Evolutionary conservation across 2,888 invertebrate genomes (phyloP).

Genomic region (Elgonia sp.): DNA sequence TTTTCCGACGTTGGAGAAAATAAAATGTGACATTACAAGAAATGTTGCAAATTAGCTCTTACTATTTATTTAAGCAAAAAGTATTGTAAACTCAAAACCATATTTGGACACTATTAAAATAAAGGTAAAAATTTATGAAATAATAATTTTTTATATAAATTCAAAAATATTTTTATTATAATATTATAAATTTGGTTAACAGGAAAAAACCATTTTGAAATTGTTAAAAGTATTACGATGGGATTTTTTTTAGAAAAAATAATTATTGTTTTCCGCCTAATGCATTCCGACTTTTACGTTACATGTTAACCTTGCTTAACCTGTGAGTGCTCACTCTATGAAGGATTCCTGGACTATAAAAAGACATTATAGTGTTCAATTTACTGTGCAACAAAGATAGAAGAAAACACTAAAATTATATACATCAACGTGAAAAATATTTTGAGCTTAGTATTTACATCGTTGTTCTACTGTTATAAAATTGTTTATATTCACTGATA

Average conservation of each 20-base stretch:
- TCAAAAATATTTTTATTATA: no score
- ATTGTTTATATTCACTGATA: background rate
- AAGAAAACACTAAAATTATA: conserved; percentile 23
- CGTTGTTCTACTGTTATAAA: background rate
- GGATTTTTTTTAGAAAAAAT: conserved; percentile 13
- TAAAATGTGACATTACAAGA: conserved; percentile 55
- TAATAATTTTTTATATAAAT: no score
- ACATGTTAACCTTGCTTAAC: conserved; percentile 58
- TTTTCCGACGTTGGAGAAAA: conserved; percentile 44
- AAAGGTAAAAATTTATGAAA: no score
- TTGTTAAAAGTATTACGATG: background rate
- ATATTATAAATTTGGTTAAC: no score
- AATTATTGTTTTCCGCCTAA: conserved; percentile 35
- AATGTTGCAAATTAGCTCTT: conserved; percentile 50
- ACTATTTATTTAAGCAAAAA: conserved; percentile 9
- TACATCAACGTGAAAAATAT: conserved; percentile 14
- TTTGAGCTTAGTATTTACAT: no score
- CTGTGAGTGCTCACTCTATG: conserved; percentile 49
- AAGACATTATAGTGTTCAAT: conserved; percentile 47
- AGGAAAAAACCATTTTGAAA: no score
- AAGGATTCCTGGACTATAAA: conserved; percentile 55
- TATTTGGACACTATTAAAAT: no score
- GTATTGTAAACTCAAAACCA: no score
- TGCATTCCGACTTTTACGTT: conserved; percentile 41
- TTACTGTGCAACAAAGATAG: conserved; percentile 45